Percentiles rank a stretch among this genome's conserved stretches.
These are phyloP conservation scores for Astreopora myriophthalma DNA, from an alignment of 64 coral and sea anemone species.

Conservation along the genomic window DNA sequence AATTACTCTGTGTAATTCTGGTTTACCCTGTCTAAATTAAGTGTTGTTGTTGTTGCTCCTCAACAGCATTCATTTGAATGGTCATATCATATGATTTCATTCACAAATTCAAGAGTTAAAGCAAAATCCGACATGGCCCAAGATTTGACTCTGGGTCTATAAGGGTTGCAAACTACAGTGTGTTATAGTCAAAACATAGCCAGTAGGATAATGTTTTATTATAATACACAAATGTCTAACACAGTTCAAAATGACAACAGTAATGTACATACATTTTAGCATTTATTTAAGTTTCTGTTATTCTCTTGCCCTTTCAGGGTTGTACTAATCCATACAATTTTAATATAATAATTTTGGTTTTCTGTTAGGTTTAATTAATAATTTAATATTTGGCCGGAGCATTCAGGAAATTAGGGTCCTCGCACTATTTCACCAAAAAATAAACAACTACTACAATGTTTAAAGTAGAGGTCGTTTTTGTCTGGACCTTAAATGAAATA, in stretches of 20 bases:
- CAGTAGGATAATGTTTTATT: constrained; percentile 1
- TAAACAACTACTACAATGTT: background rate
- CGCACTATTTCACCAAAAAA: constrained; percentile 9
- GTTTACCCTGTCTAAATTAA: constrained; percentile 10
- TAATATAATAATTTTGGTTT: constrained; percentile 12
- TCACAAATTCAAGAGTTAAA: background rate
- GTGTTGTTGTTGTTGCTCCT: constrained; percentile 12
- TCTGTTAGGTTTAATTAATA: constrained; percentile 6
- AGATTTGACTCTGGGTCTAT: constrained; percentile 8
- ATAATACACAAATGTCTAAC: background rate
- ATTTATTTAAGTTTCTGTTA: background rate
- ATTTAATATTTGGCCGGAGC: background rate
- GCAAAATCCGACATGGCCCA: background rate
- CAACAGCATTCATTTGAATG: constrained; percentile 13
- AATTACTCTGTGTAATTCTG: background rate
- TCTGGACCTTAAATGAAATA: background rate
- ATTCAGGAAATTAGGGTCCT: constrained; percentile 8
- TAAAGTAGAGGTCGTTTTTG: background rate
- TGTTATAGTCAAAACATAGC: constrained; percentile 18
- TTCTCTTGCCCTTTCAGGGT: constrained; percentile 11
- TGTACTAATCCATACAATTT: background rate
- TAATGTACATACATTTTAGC: background rate
- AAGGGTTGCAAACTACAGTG: background rate
- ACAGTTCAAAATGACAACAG: constrained; percentile 13
- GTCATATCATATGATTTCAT: background rate